A percentile compares a stretch with the other conserved stretches of the same genome.
Conservation (phyloP, 2,113 vertebrate species). For the Sakesphorus luctuosus region DNA sequence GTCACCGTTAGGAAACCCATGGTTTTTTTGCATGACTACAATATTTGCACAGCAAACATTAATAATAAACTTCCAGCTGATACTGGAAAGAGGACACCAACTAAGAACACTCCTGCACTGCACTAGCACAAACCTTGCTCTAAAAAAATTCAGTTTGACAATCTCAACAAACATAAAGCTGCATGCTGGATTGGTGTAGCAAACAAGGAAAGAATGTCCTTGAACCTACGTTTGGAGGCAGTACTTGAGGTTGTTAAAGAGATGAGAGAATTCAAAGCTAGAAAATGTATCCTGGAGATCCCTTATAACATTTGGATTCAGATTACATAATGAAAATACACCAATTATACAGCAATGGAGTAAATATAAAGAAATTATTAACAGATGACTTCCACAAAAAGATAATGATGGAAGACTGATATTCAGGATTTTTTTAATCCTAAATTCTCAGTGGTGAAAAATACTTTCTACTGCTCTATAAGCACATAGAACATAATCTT, state of each 20-base stretch:
- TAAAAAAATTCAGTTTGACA: background rate
- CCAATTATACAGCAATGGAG: background rate
- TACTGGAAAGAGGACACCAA: background rate
- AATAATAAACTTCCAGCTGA: background rate
- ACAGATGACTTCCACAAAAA: background rate
- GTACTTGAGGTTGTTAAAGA: background rate
- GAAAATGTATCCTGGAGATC: background rate
- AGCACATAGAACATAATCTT: conserved; percentile 68
- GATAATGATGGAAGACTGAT: background rate
- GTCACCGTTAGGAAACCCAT: background rate
- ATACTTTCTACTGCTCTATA: conserved; percentile 59
- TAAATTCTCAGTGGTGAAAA: background rate
- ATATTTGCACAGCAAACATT: background rate
- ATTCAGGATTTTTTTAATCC: background rate
- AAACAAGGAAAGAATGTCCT: background rate
- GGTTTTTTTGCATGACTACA: background rate
- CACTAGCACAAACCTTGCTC: background rate
- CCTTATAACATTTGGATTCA: background rate
- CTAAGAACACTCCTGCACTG: background rate
- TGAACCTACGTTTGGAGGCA: background rate
- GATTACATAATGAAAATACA: background rate
- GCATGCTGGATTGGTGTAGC: background rate
- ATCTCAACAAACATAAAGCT: background rate
- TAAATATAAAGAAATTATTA: background rate
- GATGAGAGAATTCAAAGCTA: background rate